Conservation (phyloP, 2,113 vertebrate genomes). For the Rynchops niger region DNA sequence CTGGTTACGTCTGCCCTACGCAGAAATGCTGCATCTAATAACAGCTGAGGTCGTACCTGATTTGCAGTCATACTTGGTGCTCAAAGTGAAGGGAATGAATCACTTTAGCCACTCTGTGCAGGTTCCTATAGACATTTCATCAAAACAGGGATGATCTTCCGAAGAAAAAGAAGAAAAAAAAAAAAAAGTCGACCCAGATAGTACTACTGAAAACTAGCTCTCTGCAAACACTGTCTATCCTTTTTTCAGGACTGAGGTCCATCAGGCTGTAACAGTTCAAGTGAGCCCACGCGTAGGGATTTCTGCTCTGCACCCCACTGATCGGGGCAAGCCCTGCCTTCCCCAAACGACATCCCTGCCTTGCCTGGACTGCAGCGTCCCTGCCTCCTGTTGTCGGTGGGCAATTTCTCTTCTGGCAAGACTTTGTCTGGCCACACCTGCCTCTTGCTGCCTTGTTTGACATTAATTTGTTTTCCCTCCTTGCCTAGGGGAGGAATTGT, state of each 20-base stretch:
- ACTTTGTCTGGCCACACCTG: background rate
- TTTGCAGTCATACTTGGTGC: background rate
- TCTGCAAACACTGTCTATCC: background rate
- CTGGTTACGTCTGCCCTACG: background rate
- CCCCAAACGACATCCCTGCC: background rate
- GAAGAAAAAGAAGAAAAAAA: no score
- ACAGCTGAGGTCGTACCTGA: background rate
- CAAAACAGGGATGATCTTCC: background rate
- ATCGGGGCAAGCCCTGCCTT: background rate
- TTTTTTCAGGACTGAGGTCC: background rate
- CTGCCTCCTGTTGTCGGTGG: background rate
- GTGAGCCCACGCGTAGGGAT: background rate
- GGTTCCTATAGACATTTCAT: background rate
- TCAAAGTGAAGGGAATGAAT: background rate
- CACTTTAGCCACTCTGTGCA: background rate
- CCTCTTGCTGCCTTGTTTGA: background rate
- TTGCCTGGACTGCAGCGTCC: background rate
- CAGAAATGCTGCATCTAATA: background rate
- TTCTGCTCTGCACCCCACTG: background rate
- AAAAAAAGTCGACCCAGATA: background rate
- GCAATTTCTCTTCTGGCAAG: background rate
- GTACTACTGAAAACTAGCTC: background rate
- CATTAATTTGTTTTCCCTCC: background rate
- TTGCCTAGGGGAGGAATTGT: background rate
- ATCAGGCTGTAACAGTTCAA: background rate